Evolutionary conservation across 2,888 invertebrate genomes (phyloP), one percentile per base, ranked within the genome.

Genomic region (Lucinisca nassula): DNA sequence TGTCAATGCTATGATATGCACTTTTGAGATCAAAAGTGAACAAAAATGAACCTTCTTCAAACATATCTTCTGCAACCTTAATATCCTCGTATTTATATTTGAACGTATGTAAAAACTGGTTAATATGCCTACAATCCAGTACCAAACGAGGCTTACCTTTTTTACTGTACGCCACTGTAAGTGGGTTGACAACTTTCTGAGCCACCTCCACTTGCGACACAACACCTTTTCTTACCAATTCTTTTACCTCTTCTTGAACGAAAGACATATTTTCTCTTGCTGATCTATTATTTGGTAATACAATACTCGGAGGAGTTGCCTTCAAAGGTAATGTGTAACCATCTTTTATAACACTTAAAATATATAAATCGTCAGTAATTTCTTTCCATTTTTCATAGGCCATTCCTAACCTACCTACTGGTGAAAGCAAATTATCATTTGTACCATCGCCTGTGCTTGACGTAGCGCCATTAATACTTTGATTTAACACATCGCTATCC

Each of bases 61-160:
- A 79, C 75, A 85, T 74, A 14, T 24, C 17, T 37, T 73, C 74
- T 40, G 82, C 82, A 10, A 82, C 35, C 37, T 40, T 35, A 17
- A 85, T 85, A 27, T 82, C 85, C 37, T 82, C 85, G 30, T 78
- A 85, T 40, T 79, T 80, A 58, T 78, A 70, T 76, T 74, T 79
- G 24, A 82, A 86, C 37, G 80, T 49, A 76, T 79, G 85, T 24
- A 88, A 58, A 73, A 38, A 45, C 14, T 51, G 37, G 75, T 85
- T 88, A n/a, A 85, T 84, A 45, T 88, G 82, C 37, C 82, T 74
- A 72, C 82, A 88, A 45, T 90, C 85, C 32, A 87, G 35, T 12
- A 82, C 82, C 14, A 82, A 67, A n/a, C 78, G 58, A 30, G 79
- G 79, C 30, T 85, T 85, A 17, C 81, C 80, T 8, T 24, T 49